Conservation (phyloP, 2,113 vertebrate genomes). For the Rhombomys opimus region DNA sequence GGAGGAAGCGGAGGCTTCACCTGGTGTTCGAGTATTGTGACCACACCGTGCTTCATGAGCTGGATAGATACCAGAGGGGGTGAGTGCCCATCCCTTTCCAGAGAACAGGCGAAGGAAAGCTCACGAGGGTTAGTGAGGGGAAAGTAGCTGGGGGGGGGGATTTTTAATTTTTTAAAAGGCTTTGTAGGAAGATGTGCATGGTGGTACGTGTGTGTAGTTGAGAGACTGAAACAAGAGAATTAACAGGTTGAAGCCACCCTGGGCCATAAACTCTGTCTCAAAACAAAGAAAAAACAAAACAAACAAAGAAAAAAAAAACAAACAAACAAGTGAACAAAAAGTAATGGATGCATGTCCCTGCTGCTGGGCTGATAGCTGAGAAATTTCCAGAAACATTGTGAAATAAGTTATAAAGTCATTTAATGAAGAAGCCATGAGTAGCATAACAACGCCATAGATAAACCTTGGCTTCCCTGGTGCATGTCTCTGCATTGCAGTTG, state of each 20-base stretch:
- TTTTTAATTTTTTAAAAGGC: background rate
- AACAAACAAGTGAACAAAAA: background rate
- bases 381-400: background rate
- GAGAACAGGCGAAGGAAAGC: background rate
- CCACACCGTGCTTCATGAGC: constrained; percentile 95
- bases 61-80: constrained; percentile 94
- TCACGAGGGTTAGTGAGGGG: background rate
- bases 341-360: background rate
- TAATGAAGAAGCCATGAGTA: background rate
- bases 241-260: background rate
- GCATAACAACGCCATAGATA: background rate
- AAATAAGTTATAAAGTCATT: background rate
- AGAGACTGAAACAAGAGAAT: background rate
- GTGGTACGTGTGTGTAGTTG: background rate
- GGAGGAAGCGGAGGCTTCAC: constrained; percentile 94
- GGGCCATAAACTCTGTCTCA: background rate
- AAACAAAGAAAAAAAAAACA: background rate
- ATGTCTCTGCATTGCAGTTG: background rate
- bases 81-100: constrained; percentile 78
- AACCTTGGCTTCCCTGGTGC: background rate
- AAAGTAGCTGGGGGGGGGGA: background rate
- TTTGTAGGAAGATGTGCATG: background rate
- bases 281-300: background rate
- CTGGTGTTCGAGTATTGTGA: constrained; percentile 98
- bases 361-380: background rate